Percentiles rank a stretch among this genome's conserved stretches.
Evolutionary conservation across 2,797 vertebrate species (phyloP).

Genomic region (Holocentrus rufus): DNA sequence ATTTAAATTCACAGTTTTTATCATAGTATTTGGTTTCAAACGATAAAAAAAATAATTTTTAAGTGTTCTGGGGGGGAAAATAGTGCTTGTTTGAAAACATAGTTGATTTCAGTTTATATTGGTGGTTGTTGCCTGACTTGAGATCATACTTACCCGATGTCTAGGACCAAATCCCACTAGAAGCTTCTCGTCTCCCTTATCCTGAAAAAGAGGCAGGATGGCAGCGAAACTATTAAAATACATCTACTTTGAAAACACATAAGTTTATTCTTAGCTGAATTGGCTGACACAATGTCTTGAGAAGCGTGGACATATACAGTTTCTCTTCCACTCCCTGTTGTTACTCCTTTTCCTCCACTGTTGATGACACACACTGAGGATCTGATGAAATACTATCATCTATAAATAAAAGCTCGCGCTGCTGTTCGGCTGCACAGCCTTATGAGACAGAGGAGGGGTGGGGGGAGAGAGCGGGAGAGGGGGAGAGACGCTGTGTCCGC

Average conservation of each 20-base stretch:
- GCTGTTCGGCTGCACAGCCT: constrained; percentile 35
- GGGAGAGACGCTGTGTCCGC: constrained; percentile 8
- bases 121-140: constrained; percentile 48
- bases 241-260: constrained; percentile 26
- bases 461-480: background rate
- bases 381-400: constrained; percentile 54
- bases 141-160: constrained; percentile 19
- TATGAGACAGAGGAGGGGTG: constrained; percentile 32
- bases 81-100: constrained; percentile 2
- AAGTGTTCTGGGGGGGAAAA: no score
- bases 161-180: constrained; percentile 18
- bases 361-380: constrained; percentile 40
- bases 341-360: constrained; percentile 22
- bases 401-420: constrained; percentile 56
- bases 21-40: no score
- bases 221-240: constrained; percentile 14
- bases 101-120: constrained; percentile 47
- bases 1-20: no score
- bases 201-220: constrained; percentile 16
- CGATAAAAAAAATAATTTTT: no score
- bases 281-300: background rate
- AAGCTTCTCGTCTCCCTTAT: constrained; percentile 20
- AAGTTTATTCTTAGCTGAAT: constrained; percentile 11
- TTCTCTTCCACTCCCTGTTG: constrained; percentile 1
- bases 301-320: background rate